Evolutionary conservation across 2,113 vertebrate species (phyloP).

Genomic region (Dolichallabes microphthalmus): DNA sequence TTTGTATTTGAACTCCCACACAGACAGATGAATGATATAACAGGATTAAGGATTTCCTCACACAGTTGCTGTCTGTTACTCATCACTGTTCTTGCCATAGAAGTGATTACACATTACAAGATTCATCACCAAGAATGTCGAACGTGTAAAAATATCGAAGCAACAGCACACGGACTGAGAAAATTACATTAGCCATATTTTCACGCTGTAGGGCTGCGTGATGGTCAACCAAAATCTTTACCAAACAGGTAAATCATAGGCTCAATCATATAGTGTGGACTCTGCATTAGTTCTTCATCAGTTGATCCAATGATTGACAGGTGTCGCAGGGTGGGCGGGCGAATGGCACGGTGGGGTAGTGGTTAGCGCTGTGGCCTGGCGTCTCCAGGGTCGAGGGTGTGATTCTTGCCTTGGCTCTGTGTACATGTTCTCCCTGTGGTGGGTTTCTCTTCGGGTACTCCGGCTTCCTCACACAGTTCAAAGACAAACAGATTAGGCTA

Average conservation of each 20-base stretch:
- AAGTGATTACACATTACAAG: neutral
- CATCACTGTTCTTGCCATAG: neutral
- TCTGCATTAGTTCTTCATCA: neutral
- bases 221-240: no score
- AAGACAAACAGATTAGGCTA: no score
- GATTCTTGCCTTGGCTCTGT: no score
- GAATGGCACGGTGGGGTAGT: no score
- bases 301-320: constrained; percentile 30
- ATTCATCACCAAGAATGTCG: neutral
- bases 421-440: no score
- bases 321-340: neutral
- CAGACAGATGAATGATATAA: neutral
- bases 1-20: neutral
- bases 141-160: neutral
- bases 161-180: neutral
- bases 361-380: no score
- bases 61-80: neutral
- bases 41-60: neutral
- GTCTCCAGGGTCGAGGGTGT: no score
- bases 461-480: no score
- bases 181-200: neutral
- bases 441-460: no score
- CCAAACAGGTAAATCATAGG: neutral
- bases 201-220: no score
- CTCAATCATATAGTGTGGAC: neutral